A percentile compares a stretch with the other conserved stretches of the same genome.
Evolutionary conservation across 37 sponge, comb jelly and placozoan genomes (phyloP).

Genomic region (Petrosia ficiformis): DNA sequence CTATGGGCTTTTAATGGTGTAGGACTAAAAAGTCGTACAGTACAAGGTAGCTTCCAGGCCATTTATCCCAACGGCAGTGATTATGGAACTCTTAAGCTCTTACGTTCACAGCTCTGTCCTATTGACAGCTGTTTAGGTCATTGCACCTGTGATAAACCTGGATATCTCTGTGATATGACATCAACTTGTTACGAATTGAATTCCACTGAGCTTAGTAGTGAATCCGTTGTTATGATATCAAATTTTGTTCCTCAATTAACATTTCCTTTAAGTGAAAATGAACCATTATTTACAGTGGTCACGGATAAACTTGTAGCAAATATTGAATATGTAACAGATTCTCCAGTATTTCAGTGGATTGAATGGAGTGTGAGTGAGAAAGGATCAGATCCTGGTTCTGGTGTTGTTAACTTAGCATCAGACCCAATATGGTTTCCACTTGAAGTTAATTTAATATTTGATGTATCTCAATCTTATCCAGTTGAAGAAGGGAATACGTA

Average conservation of each 20-base stretch:
- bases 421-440: constrained; percentile 43
- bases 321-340: background rate
- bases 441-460: constrained; percentile 11
- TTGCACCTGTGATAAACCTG: constrained; percentile 74
- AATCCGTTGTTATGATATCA: constrained; percentile 1
- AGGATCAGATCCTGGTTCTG: constrained; percentile 27
- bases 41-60: constrained; percentile 50
- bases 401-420: constrained; percentile 27
- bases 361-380: constrained; percentile 59
- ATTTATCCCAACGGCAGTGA: background rate
- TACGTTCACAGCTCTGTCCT: constrained; percentile 48
- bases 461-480: constrained; percentile 12
- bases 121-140: constrained; percentile 62
- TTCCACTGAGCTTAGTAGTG: background rate
- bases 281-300: constrained; percentile 16
- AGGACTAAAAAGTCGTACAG: constrained; percentile 51
- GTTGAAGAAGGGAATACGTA: constrained; percentile 58
- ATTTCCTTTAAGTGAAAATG: background rate
- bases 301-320: constrained; percentile 28
- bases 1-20: constrained; percentile 79
- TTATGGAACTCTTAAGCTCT: constrained; percentile 35
- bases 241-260: constrained; percentile 22
- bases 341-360: constrained; percentile 22
- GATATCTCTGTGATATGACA: constrained; percentile 27
- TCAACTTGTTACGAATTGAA: background rate